Conservation (phyloP, 2,888 invertebrate genomes). For the Drosophila rellima region DNA sequence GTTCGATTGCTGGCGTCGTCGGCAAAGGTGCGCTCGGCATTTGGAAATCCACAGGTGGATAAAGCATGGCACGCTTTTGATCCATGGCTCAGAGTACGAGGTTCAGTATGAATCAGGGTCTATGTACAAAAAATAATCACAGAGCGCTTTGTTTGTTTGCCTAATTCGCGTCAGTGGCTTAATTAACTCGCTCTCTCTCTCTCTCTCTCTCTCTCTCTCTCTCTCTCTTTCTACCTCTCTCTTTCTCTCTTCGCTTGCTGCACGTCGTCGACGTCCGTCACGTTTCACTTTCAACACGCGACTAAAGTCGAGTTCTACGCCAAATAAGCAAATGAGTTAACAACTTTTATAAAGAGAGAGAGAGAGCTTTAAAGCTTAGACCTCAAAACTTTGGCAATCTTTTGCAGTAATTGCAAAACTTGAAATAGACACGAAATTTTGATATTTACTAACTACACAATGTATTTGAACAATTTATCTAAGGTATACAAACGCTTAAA, state of each 20-base stretch:
- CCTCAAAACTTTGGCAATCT: slow-evolving; percentile 20
- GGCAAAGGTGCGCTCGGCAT: slow-evolving; percentile 60
- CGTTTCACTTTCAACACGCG: slow-evolving; percentile 58
- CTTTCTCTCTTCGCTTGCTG: background rate
- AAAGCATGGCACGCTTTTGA: slow-evolving; percentile 84
- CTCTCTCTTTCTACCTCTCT: background rate
- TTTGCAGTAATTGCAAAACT: slow-evolving; percentile 31
- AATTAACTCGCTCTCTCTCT: slow-evolving; percentile 5
- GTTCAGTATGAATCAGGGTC: slow-evolving; percentile 57
- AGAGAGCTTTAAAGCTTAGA: slow-evolving; percentile 58
- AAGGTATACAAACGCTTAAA: slow-evolving; percentile 31
- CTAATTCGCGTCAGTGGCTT: slow-evolving; percentile 41
- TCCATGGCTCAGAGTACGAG: slow-evolving; percentile 76
- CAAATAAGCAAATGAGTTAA: slow-evolving; percentile 23
- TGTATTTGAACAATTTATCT: slow-evolving; percentile 61
- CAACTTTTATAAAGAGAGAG: slow-evolving; percentile 13
- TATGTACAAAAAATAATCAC: slow-evolving; percentile 21
- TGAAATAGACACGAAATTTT: slow-evolving; percentile 35
- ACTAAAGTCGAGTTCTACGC: slow-evolving; percentile 52
- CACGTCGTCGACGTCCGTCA: slow-evolving; percentile 13
- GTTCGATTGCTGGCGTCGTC: slow-evolving; percentile 36
- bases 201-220: background rate
- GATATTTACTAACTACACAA: slow-evolving; percentile 22
- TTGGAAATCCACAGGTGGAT: slow-evolving; percentile 79
- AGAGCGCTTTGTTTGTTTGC: slow-evolving; percentile 48